Conservation (phyloP, 2,888 invertebrate genomes). For the Caprella mutica region DNA sequence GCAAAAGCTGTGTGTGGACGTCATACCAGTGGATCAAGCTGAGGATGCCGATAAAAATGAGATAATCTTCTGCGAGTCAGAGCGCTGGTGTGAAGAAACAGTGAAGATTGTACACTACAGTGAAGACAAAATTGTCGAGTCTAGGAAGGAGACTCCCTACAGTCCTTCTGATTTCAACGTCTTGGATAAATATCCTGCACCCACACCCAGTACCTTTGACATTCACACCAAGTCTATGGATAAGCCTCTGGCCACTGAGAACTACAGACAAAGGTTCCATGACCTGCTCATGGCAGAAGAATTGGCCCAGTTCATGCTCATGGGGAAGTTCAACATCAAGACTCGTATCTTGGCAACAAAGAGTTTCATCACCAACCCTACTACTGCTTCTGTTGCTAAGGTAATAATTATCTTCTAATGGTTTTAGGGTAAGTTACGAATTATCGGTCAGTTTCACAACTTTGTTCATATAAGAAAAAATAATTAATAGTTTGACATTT, state of each 20-base stretch:
- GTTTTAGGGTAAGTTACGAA: no score
- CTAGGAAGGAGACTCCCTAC: slow-evolving; percentile 44
- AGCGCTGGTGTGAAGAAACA: slow-evolving; percentile 51
- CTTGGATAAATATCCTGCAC: slow-evolving; percentile 53
- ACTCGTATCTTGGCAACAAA: slow-evolving; percentile 52
- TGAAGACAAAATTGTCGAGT: slow-evolving; percentile 31
- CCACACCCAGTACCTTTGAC: slow-evolving; percentile 53
- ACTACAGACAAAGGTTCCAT: slow-evolving; percentile 62
- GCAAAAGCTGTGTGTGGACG: slow-evolving; percentile 61
- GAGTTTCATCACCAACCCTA: slow-evolving; percentile 54
- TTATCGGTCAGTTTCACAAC: no score
- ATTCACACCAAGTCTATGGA: slow-evolving; percentile 50
- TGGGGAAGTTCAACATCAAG: slow-evolving; percentile 55
- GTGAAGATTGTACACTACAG: slow-evolving; percentile 44
- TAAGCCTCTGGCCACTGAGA: slow-evolving; percentile 49
- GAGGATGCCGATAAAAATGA: slow-evolving; percentile 33
- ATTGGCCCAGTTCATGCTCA: slow-evolving; percentile 58
- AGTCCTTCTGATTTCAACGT: slow-evolving; percentile 40
- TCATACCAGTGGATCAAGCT: slow-evolving; percentile 45
- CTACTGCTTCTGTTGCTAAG: slow-evolving; percentile 36
- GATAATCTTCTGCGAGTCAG: slow-evolving; percentile 39
- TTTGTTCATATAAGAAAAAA: no score
- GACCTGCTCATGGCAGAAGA: slow-evolving; percentile 65
- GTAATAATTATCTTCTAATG: no score
- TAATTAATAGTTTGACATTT: no score